Conservation (phyloP, 2,113 vertebrate species). For the Progne subis region DNA sequence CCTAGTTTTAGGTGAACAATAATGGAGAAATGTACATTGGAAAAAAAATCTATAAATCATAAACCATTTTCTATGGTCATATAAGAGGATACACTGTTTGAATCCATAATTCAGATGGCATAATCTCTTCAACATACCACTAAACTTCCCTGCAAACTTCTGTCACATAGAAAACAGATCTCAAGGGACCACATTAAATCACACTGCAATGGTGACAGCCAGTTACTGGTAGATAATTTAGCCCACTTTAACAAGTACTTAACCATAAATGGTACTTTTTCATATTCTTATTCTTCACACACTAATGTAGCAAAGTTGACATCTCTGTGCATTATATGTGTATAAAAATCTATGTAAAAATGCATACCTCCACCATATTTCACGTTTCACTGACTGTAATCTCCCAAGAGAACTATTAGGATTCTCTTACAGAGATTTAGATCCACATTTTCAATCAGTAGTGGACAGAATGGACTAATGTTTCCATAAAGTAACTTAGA, state of each 20-base stretch:
- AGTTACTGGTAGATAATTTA: constrained; percentile 55
- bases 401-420: constrained; percentile 15
- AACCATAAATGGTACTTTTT: constrained; percentile 46
- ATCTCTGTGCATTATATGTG: neutral
- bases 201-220: constrained; percentile 6
- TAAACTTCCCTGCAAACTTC: constrained; percentile 67
- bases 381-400: neutral
- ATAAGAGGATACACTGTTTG: constrained; percentile 58
- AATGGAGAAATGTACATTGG: constrained; percentile 57
- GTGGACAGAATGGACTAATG: neutral
- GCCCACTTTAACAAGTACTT: constrained; percentile 54
- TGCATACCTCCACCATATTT: neutral
- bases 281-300: constrained; percentile 26
- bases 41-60: constrained; percentile 65
- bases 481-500: constrained; percentile 49
- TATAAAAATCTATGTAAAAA: constrained; percentile 36
- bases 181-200: constrained; percentile 54
- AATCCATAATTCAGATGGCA: constrained; percentile 70
- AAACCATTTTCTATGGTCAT: constrained; percentile 40
- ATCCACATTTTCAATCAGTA: constrained; percentile 33
- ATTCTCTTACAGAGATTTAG: neutral
- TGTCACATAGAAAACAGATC: constrained; percentile 57
- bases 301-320: neutral
- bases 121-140: constrained; percentile 65
- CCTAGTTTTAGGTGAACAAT: constrained; percentile 57